Evolutionary conservation across 2,888 invertebrate genomes (phyloP).

Genomic region (Lasiommata megera): DNA sequence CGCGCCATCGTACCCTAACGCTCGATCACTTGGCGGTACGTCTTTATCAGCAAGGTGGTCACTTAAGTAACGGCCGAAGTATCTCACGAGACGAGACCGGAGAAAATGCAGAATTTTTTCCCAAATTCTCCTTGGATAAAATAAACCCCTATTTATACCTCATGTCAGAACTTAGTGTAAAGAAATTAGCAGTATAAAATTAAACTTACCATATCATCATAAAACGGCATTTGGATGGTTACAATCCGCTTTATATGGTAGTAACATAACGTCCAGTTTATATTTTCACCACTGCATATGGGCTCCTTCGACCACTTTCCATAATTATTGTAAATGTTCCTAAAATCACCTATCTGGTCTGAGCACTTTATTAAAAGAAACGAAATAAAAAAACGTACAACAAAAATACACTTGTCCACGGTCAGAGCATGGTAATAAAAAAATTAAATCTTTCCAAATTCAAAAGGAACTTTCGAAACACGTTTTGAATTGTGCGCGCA

Average conservation of each 20-base stretch:
- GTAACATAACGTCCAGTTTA: conserved; percentile 72
- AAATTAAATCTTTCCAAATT: not conserved
- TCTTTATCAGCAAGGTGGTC: too few relatives aligned
- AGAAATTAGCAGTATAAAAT: not conserved
- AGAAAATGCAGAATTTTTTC: too few relatives aligned
- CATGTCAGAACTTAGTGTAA: too few relatives aligned
- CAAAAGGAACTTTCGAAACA: conserved; percentile 11
- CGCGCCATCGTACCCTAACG: too few relatives aligned
- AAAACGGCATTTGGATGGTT: conserved; percentile 70
- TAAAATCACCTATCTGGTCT: conserved; percentile 62
- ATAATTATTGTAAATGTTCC: conserved; percentile 34
- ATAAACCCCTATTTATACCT: too few relatives aligned
- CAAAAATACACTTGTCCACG: conserved; percentile 6
- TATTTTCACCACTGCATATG: conserved; percentile 51
- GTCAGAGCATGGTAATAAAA: not conserved
- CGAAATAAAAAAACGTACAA: conserved; percentile 9
- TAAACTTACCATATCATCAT: conserved; percentile 72
- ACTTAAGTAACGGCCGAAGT: too few relatives aligned
- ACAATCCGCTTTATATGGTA: conserved; percentile 58
- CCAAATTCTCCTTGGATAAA: too few relatives aligned
- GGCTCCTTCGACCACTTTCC: conserved; percentile 42
- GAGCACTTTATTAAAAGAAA: conserved; percentile 43
- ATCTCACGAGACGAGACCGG: too few relatives aligned
- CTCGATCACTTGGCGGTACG: too few relatives aligned
- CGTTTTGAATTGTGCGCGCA: conserved; percentile 12